Percentiles rank a stretch among this genome's conserved stretches.
These are phyloP conservation scores for Apocheima hispidaria DNA, from an alignment of 2,888 invertebrate species.

Conservation along the genomic window DNA sequence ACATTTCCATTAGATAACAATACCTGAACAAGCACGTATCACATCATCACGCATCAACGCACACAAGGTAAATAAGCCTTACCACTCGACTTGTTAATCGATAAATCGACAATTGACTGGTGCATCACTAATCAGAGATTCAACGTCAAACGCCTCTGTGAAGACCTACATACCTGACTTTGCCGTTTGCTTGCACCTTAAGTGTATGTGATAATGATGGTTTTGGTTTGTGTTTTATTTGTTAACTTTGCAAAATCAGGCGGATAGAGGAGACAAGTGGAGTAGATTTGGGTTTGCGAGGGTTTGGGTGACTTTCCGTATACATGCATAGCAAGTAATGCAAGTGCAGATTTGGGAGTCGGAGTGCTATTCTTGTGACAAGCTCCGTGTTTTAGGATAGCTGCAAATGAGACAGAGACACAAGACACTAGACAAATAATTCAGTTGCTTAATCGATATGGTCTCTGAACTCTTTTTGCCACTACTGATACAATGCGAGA, in stretches of 20 bases:
- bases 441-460: too few species aligned
- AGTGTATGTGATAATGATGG: slow-evolving; percentile 5
- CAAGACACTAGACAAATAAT: too few species aligned
- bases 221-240: slow-evolving; percentile 38
- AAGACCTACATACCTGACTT: slow-evolving; percentile 46
- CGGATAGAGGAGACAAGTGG: slow-evolving; percentile 62
- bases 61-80: slow-evolving; percentile 63
- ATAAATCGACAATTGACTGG: slow-evolving; percentile 58
- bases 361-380: slow-evolving; percentile 7
- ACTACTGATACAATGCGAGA: too few species aligned
- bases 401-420: neutral
- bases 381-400: neutral
- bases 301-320: slow-evolving; percentile 59
- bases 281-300: slow-evolving; percentile 64
- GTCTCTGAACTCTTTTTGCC: too few species aligned
- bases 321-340: slow-evolving; percentile 43
- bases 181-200: slow-evolving; percentile 44
- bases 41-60: slow-evolving; percentile 52
- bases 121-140: slow-evolving; percentile 67
- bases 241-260: slow-evolving; percentile 58
- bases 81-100: slow-evolving; percentile 63
- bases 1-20: slow-evolving; percentile 27
- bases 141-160: slow-evolving; percentile 58
- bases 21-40: slow-evolving; percentile 42
- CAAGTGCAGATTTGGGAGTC: slow-evolving; percentile 34